Evolutionary conservation across 2,797 vertebrate species (phyloP).

Genomic region (Ispidina picta): DNA sequence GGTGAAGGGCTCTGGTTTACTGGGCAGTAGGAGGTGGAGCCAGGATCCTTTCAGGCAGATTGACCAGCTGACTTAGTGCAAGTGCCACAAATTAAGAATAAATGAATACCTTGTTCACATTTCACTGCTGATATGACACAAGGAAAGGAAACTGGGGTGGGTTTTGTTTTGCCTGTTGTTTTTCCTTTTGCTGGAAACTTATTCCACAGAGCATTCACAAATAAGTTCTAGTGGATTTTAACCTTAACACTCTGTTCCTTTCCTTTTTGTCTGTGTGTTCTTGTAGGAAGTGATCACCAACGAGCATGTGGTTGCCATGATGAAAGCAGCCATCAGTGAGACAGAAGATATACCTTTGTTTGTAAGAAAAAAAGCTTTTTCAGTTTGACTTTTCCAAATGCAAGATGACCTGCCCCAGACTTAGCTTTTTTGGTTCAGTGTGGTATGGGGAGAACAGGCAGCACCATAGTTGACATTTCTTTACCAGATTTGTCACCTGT

Average conservation of each 20-base stretch:
- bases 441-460: not conserved
- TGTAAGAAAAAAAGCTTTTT: slow-evolving; percentile 80
- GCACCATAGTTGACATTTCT: not conserved
- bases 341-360: slow-evolving; percentile 90
- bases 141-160: not conserved
- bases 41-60: not conserved
- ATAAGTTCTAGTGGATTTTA: not conserved
- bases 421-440: not conserved
- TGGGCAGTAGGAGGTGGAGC: not conserved
- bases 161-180: not conserved
- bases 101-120: not conserved
- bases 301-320: slow-evolving; percentile 94
- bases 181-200: not conserved
- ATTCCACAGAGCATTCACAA: not conserved
- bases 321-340: slow-evolving; percentile 94
- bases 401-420: rapidly evolving
- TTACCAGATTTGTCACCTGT: not conserved
- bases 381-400: not conserved
- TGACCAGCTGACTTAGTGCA: not conserved
- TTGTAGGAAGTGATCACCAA: slow-evolving; percentile 94
- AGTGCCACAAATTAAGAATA: not conserved
- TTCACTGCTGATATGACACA: not conserved
- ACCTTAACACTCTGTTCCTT: not conserved
- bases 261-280: not conserved
- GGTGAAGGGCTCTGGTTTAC: not conserved